Conservation (phyloP, 2,888 invertebrate genomes). For the Dynastes maya region DNA sequence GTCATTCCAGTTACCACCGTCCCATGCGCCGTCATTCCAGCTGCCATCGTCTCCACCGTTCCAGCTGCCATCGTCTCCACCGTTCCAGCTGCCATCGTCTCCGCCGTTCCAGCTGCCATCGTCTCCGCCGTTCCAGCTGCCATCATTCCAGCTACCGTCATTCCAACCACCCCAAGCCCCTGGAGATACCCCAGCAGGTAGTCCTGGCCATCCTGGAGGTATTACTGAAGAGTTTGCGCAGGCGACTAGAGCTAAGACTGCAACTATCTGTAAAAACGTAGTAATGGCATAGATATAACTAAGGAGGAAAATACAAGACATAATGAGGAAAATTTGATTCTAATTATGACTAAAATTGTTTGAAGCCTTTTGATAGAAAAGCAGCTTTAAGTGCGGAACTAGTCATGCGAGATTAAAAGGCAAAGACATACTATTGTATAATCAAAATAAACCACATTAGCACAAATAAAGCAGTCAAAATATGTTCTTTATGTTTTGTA, state of each 20-base stretch:
- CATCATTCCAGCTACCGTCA: conserved; percentile 47
- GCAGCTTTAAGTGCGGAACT: too few species aligned
- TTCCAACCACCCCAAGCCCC: conserved; percentile 43
- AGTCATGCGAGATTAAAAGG: too few species aligned
- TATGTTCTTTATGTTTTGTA: too few species aligned
- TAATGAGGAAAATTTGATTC: too few species aligned
- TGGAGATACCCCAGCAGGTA: conserved; percentile 52
- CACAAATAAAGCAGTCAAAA: too few species aligned
- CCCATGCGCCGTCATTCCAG: conserved; percentile 26
- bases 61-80: conserved; percentile 41
- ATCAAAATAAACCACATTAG: too few species aligned
- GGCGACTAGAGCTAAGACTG: conserved; percentile 38
- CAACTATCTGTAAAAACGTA: conserved; percentile 32
- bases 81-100: conserved; percentile 44
- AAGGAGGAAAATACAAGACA: background rate
- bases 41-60: conserved; percentile 3
- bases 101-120: conserved; percentile 46
- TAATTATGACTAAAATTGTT: too few species aligned
- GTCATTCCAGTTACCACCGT: conserved; percentile 32
- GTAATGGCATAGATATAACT: background rate
- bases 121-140: conserved; percentile 8
- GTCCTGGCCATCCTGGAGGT: conserved; percentile 56
- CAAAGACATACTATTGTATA: too few species aligned
- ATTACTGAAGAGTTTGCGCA: conserved; percentile 30
- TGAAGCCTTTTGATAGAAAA: too few species aligned